Evolutionary conservation across 2,888 invertebrate species (phyloP).

Genomic region (Hemaris fuciformis): DNA sequence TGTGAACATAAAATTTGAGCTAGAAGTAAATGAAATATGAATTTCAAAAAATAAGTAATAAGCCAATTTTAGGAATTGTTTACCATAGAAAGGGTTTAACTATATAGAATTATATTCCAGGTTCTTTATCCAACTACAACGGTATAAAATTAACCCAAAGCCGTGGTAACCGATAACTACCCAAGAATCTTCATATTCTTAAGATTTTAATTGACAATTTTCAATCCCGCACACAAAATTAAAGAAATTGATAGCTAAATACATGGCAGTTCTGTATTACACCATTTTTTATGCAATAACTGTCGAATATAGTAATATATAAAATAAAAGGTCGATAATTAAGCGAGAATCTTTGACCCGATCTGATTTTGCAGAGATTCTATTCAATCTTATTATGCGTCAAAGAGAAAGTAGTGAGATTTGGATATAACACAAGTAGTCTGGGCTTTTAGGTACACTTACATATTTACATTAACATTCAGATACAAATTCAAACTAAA

Average conservation of each 20-base stretch:
- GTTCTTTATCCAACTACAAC: background rate
- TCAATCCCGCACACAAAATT: background rate
- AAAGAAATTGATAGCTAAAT: background rate
- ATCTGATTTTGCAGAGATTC: constrained; percentile 18
- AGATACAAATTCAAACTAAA: too few relatives aligned
- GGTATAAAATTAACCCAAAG: background rate
- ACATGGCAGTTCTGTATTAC: background rate
- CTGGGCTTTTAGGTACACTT: background rate
- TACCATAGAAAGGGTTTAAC: background rate
- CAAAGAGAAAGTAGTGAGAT: background rate
- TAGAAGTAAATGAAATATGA: too few relatives aligned
- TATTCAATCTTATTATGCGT: background rate
- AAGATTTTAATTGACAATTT: background rate
- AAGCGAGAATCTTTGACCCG: constrained; percentile 1
- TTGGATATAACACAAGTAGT: background rate
- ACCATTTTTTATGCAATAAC: background rate
- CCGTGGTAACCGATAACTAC: too few relatives aligned
- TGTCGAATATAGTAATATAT: background rate
- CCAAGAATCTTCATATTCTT: background rate
- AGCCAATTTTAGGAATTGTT: background rate
- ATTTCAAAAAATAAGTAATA: background rate
- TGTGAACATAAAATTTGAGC: background rate
- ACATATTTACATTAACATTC: background rate
- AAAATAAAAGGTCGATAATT: background rate
- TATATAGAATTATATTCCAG: background rate